Evolutionary conservation across 1,140 invertebrate genomes (phyloP), one percentile per base, ranked within the genome.

Genomic region (Drosophila ogumai): DNA sequence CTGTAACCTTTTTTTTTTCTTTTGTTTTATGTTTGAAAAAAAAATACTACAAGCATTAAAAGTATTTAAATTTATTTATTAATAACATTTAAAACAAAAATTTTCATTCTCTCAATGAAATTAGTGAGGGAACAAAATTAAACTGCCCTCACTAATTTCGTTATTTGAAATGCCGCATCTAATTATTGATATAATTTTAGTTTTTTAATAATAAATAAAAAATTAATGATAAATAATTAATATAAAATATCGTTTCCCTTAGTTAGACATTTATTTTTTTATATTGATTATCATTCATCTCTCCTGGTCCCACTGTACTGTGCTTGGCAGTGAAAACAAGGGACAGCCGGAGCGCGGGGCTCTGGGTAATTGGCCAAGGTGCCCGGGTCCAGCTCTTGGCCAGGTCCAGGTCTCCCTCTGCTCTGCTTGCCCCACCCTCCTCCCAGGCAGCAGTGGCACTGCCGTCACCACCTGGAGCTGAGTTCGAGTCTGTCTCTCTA

Each of bases 361-460:
- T 34, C 41, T 67, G 68, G 81, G 73, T 81, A 54, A 71, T 85
- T 82, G 56, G 32, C 28, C 40, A 56, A 80, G 56, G 86, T 79
- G 59, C 75, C 57, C 64, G 22, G 54, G 46, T 71, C 65, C 75
- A 72, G 55, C 59, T 41, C 72, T 67, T 46, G 41, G 50, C 66
- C 63, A 38, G 47, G 38, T 19, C 61, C 66, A 41, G 13, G 22
- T 1, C 22, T 60, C 56, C 57, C 57, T n/a, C 32, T 25, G 19
- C 28, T 15, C 22, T 52, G 25, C 15, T 49, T 31, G 13, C 12
- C 12, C 17, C 19, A 3, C 6, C 3, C 63, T 3, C 55, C n/a
- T 22, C 40, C 3, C 3, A 15, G 34, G 52, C 38, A 49, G 50
- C 60, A 54, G 55, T 66, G 15, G 52, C 44, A 58, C 40, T 75